phyloP scores from a whole-genome alignment of 2,113 vertebrate species.

The Semnornis frantzii region DNA sequence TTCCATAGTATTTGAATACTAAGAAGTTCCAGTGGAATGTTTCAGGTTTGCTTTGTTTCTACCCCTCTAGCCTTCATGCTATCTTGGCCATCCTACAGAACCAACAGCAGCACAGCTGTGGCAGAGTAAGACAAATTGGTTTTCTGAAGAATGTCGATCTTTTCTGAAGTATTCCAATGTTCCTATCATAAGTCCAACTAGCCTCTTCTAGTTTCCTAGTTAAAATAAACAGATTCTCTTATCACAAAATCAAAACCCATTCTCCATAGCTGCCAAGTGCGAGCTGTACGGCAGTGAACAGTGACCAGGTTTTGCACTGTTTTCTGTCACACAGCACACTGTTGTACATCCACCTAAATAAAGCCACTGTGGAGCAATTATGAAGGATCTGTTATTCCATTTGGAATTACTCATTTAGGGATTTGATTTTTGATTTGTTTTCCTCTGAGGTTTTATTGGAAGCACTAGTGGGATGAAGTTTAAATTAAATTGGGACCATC shows the following conservation, averaged over 20 bases:
- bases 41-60: neutral
- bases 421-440: slow-evolving; percentile 62
- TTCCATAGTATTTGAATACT: neutral
- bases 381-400: neutral
- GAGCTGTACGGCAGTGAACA: neutral
- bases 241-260: neutral
- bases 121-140: neutral
- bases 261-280: neutral
- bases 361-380: slow-evolving; percentile 38
- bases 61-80: neutral
- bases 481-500: slow-evolving; percentile 55
- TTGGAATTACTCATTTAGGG: slow-evolving; percentile 18
- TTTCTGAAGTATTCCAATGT: neutral
- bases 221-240: neutral
- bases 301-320: neutral
- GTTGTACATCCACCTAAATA: neutral
- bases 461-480: slow-evolving; percentile 30
- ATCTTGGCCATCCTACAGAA: neutral
- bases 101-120: neutral
- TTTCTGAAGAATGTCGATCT: neutral
- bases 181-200: neutral
- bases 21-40: neutral
- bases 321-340: neutral
- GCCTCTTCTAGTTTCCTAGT: neutral
- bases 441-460: slow-evolving; percentile 46